Conservation (phyloP, 2,113 vertebrate genomes). For the Ondatra zibethicus region DNA sequence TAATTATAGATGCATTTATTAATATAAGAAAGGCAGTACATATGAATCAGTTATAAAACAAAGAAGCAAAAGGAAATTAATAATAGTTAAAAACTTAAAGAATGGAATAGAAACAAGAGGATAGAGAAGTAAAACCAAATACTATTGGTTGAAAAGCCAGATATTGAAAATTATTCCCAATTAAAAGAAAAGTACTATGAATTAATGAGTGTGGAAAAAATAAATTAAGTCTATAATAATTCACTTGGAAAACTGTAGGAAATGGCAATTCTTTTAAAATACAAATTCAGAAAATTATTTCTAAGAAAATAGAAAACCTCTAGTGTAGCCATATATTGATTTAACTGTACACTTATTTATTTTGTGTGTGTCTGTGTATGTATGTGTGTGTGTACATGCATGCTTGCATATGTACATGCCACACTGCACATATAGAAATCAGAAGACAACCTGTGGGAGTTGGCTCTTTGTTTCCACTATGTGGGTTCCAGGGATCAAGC, state of each 20-base stretch:
- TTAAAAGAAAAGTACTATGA: neutral
- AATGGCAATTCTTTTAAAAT: neutral
- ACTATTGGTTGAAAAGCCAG: conserved; percentile 24
- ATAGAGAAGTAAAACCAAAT: neutral
- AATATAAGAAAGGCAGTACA: conserved; percentile 27
- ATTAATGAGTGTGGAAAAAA: neutral
- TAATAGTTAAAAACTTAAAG: conserved; percentile 38
- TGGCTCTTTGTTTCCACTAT: neutral
- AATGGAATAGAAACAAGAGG: conserved; percentile 9
- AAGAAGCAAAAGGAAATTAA: neutral
- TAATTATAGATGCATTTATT: conserved; percentile 19
- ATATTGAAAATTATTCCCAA: neutral
- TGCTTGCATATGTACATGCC: neutral
- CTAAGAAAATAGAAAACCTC: conserved; percentile 10
- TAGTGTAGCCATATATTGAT: neutral
- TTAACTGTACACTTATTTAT: neutral
- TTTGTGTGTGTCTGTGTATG: neutral
- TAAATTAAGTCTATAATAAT: neutral
- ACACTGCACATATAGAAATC: neutral
- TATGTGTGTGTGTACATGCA: no score
- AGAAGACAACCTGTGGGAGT: neutral
- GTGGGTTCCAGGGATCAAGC: neutral
- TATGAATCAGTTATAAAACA: neutral
- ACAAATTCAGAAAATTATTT: conserved; percentile 20
- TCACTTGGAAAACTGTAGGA: conserved; percentile 11